Conservation (phyloP, 2,797 vertebrate genomes). For the Iguana delicatissima region DNA sequence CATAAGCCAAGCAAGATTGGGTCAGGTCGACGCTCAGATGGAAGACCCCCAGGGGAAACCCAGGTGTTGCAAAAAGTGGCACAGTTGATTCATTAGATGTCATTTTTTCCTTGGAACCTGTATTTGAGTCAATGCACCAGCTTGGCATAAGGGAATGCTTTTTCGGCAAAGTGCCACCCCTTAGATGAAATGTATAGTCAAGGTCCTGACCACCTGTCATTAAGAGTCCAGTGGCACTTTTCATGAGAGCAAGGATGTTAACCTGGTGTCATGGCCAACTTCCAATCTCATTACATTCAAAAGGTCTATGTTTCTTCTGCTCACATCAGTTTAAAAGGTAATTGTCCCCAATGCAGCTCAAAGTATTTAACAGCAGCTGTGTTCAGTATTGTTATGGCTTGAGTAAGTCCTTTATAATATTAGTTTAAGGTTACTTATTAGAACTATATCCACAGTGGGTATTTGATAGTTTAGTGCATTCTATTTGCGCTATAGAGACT, state of each 20-base stretch:
- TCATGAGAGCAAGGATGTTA: slow-evolving; percentile 33
- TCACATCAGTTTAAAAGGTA: slow-evolving; percentile 12
- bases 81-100: slow-evolving; percentile 40
- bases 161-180: slow-evolving; percentile 23
- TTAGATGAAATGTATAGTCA: slow-evolving; percentile 35
- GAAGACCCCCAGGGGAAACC: slow-evolving; percentile 33
- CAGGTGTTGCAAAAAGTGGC: slow-evolving; percentile 37
- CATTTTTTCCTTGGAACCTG: slow-evolving; percentile 21
- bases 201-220: slow-evolving; percentile 48
- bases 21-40: slow-evolving; percentile 21
- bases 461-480: neutral
- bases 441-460: neutral
- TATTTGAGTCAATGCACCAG: slow-evolving; percentile 20
- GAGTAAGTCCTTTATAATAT: neutral
- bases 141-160: slow-evolving; percentile 13
- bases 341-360: slow-evolving; percentile 26
- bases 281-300: slow-evolving; percentile 42
- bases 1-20: slow-evolving; percentile 43
- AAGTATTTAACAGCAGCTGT: slow-evolving; percentile 7
- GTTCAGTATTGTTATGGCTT: neutral
- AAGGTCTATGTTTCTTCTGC: neutral
- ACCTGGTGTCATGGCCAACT: slow-evolving; percentile 29
- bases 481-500: neutral
- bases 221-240: slow-evolving; percentile 39
- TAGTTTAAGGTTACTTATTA: neutral